Evolutionary conservation across 2,797 vertebrate species (phyloP), one percentile per base, ranked within the genome.

Genomic region (Gambelia wislizenii): DNA sequence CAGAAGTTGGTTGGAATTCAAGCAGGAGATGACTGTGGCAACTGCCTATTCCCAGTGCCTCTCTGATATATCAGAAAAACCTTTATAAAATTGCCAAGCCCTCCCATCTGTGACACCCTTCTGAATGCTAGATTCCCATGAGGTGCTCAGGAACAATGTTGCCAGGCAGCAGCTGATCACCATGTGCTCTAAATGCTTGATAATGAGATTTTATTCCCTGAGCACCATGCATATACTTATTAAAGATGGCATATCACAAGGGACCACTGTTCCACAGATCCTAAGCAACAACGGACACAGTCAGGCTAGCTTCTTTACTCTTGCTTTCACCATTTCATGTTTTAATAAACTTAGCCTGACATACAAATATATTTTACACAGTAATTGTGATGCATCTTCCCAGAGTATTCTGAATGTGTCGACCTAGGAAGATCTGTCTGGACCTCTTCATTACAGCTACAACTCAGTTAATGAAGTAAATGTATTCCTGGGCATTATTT

Each of bases 141-240:
- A 0, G 91, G 93, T 82, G 85, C 78, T 84, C 72, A 76, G 47
- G 54, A 39, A 13, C 87, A 78, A 84, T 2, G 42, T 91, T 92
- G 89, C 93, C 93, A 77, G 54, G 92, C 90, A 91, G 93, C 91
- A 87, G 89, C 84, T 91, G 88, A 92, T 87, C 85, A n/a, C 52
- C 91, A 83, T 83, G 75, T 52, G 90, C 87, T 88, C 93, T 67
- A 80, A 90, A 83, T 93, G 87, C 84, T 47, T 47, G 69, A 78
- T 6, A 90, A 82, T 33, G 72, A 83, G 84, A 93, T 87, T 86
- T 92, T 87, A 83, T 76, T 89, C 83, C 76, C 86, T 33, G 0
- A 78, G 80, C 39, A 67, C 64, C 44, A 76, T 27, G 2, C 42
- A 76, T 33, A 92, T 77, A 64, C 92, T 44, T 83, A 91, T 89